Percentiles rank a stretch among this genome's conserved stretches.
Conservation (phyloP, 92 coral and sea anemone species). For the Palythoa heliodiscus region DNA sequence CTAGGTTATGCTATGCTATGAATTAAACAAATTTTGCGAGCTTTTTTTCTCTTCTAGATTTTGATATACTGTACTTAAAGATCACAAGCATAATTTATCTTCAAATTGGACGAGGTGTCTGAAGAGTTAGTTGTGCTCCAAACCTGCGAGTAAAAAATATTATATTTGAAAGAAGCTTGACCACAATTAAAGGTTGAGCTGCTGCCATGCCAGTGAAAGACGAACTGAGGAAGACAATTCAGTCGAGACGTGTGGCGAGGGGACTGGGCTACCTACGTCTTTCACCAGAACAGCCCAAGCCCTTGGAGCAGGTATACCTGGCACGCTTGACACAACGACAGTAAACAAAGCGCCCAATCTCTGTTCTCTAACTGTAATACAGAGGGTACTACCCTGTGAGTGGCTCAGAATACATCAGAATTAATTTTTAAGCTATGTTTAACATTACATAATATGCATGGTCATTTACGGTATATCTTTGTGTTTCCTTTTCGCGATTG, state of each 20-base stretch:
- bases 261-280: slow-evolving; percentile 45
- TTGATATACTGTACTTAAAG: too few species aligned
- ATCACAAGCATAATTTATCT: too few species aligned
- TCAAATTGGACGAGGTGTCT: too few species aligned
- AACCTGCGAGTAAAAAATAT: background rate
- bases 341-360: background rate
- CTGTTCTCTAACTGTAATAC: too few species aligned
- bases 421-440: too few species aligned
- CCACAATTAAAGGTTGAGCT: background rate
- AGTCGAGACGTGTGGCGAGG: slow-evolving; percentile 39
- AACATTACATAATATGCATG: background rate
- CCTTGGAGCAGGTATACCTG: slow-evolving; percentile 46
- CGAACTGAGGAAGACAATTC: slow-evolving; percentile 48
- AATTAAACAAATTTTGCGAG: too few species aligned
- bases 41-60: too few species aligned
- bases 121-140: background rate
- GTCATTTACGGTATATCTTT: background rate
- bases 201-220: slow-evolving; percentile 52
- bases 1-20: too few species aligned
- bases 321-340: background rate
- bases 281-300: slow-evolving; percentile 7
- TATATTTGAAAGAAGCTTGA: background rate
- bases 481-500: background rate
- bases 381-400: too few species aligned
- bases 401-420: too few species aligned